These are phyloP conservation scores for Drosophila kurseongensis DNA, from an alignment of 1,140 invertebrate genomes.

Conservation along the genomic window DNA sequence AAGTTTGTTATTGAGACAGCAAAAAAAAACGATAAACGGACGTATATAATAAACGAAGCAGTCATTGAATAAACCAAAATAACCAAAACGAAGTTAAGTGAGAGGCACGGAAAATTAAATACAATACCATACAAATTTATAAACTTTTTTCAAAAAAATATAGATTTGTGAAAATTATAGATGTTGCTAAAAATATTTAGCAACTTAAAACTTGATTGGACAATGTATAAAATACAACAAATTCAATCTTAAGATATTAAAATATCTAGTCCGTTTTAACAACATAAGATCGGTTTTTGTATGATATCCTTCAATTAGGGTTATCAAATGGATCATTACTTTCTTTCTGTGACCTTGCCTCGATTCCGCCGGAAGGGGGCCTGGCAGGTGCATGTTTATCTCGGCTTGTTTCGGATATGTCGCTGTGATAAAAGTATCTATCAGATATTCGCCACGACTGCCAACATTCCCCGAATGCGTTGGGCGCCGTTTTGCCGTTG, in stretches of 20 bases:
- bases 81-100: conserved; percentile 10
- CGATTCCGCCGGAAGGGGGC: conserved; percentile 15
- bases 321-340: not conserved
- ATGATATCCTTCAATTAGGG: too few relatives aligned
- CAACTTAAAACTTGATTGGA: too few relatives aligned
- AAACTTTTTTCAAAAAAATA: too few relatives aligned
- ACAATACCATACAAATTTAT: not conserved
- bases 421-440: conserved; percentile 47
- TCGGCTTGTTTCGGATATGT: conserved; percentile 24
- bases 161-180: too few relatives aligned
- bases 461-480: conserved; percentile 44
- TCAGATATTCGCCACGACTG: conserved; percentile 50
- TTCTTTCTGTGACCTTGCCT: conserved; percentile 46
- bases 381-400: conserved; percentile 18
- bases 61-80: conserved; percentile 62
- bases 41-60: conserved; percentile 62
- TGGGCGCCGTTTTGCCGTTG: conserved; percentile 36
- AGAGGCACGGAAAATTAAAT: conserved; percentile 23
- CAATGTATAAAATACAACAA: too few relatives aligned
- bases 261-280: too few relatives aligned
- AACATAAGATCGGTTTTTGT: too few relatives aligned
- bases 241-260: too few relatives aligned
- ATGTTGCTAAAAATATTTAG: too few relatives aligned
- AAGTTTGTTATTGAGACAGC: conserved; percentile 69
- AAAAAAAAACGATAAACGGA: conserved; percentile 36